phyloP scores from a whole-genome alignment of 1,140 invertebrate species.

The Bombus cullumanus region DNA sequence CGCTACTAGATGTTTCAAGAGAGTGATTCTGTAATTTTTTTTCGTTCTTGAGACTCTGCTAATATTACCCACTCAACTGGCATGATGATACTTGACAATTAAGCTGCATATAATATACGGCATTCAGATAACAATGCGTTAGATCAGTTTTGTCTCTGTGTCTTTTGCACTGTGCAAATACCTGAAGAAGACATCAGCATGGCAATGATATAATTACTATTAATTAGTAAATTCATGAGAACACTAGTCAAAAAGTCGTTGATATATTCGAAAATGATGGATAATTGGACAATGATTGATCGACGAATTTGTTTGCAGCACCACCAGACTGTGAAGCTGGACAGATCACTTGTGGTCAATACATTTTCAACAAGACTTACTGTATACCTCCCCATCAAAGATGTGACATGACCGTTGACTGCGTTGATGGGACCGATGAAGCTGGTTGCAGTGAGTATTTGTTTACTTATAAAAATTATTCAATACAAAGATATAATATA shows the following conservation, averaged over 20 bases:
- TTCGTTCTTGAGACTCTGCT: background rate
- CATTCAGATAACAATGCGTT: background rate
- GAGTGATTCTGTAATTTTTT: background rate
- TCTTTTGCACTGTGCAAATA: background rate
- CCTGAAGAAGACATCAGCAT: too few relatives aligned
- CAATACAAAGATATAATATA: background rate
- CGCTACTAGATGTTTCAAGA: too few relatives aligned
- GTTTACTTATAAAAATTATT: background rate
- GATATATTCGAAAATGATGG: background rate
- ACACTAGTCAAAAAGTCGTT: background rate
- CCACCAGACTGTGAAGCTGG: slow-evolving; percentile 94
- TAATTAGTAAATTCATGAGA: background rate
- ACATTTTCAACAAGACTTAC: slow-evolving; percentile 96
- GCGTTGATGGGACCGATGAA: slow-evolving; percentile 96
- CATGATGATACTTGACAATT: background rate
- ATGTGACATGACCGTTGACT: slow-evolving; percentile 97
- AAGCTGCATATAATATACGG: background rate
- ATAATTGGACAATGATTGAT: background rate
- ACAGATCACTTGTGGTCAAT: slow-evolving; percentile 94
- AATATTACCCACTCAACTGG: background rate
- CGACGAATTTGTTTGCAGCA: slow-evolving; percentile 84
- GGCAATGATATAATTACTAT: too few relatives aligned
- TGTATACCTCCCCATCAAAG: slow-evolving; percentile 94
- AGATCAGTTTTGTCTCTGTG: background rate
- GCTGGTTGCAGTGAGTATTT: slow-evolving; percentile 94